Evolutionary conservation across 2,888 invertebrate species (phyloP).

Genomic region (Xestia xanthographa): DNA sequence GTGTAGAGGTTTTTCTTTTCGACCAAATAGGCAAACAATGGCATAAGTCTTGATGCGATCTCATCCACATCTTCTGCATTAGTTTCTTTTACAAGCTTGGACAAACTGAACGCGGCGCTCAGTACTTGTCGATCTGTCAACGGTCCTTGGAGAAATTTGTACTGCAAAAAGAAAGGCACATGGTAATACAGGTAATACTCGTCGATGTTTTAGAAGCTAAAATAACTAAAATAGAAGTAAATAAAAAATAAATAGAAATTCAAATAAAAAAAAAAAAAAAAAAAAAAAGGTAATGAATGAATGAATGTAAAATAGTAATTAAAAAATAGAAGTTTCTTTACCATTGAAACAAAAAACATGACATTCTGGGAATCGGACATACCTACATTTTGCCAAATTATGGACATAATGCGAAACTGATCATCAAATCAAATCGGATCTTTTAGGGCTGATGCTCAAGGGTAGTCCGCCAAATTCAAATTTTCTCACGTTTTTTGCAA

Average conservation of each 20-base stretch:
- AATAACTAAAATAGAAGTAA: too few species aligned
- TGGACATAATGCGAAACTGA: not conserved
- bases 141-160: constrained; percentile 80
- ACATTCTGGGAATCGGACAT: not conserved
- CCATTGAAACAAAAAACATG: not conserved
- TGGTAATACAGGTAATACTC: constrained; percentile 71
- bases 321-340: not conserved
- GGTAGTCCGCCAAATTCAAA: too few species aligned
- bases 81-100: constrained; percentile 70
- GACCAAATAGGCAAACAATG: constrained; percentile 79
- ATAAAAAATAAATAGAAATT: too few species aligned
- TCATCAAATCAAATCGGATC: too few species aligned
- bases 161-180: constrained; percentile 75
- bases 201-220: constrained; percentile 49
- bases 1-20: constrained; percentile 74
- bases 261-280: too few species aligned
- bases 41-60: constrained; percentile 73
- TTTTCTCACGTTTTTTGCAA: too few species aligned
- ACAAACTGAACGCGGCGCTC: constrained; percentile 72
- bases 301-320: not conserved
- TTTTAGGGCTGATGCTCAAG: too few species aligned
- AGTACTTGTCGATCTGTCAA: constrained; percentile 75
- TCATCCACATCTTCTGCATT: constrained; percentile 74
- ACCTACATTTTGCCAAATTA: not conserved
- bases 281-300: too few species aligned